These are phyloP conservation scores for Anisognathus igniventris DNA, from an alignment of 2,797 vertebrate species.

Conservation along the genomic window DNA sequence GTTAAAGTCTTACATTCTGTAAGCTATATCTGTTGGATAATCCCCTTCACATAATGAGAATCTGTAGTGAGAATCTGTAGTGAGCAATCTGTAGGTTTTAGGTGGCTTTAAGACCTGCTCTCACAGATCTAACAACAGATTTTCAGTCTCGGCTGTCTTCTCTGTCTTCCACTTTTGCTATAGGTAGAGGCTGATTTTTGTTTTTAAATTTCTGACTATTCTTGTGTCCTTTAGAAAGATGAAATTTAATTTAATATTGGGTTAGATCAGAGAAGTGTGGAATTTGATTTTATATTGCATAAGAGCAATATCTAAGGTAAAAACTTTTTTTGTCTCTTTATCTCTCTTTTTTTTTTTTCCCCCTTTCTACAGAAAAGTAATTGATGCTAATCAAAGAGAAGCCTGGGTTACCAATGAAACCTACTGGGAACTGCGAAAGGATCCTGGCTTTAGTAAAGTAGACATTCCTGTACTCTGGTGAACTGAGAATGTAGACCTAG, in stretches of 20 bases:
- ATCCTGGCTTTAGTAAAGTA: slow-evolving; percentile 95
- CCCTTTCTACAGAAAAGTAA: slow-evolving; percentile 83
- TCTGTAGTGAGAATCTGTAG: neutral
- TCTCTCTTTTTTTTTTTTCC: accelerated
- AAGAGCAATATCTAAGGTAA: neutral
- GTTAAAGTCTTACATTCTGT: neutral
- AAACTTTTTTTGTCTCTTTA: neutral
- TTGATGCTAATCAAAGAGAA: slow-evolving; percentile 92
- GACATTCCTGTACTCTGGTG: slow-evolving; percentile 92
- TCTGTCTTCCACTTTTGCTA: neutral
- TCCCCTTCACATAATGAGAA: neutral
- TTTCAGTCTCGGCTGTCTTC: neutral
- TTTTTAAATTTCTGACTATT: neutral
- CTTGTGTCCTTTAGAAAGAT: neutral
- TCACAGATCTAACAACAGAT: neutral
- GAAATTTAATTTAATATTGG: neutral
- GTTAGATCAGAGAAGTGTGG: neutral
- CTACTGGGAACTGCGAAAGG: slow-evolving; percentile 97
- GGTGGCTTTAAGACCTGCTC: neutral
- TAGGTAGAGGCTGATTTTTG: neutral
- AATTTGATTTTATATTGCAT: neutral
- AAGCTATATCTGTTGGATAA: neutral
- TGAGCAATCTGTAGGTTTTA: neutral
- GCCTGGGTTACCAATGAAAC: slow-evolving; percentile 94
- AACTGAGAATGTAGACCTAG: slow-evolving; percentile 72